These are phyloP conservation scores for Myioborus miniatus DNA, from an alignment of 2,797 vertebrate species.

Conservation along the genomic window DNA sequence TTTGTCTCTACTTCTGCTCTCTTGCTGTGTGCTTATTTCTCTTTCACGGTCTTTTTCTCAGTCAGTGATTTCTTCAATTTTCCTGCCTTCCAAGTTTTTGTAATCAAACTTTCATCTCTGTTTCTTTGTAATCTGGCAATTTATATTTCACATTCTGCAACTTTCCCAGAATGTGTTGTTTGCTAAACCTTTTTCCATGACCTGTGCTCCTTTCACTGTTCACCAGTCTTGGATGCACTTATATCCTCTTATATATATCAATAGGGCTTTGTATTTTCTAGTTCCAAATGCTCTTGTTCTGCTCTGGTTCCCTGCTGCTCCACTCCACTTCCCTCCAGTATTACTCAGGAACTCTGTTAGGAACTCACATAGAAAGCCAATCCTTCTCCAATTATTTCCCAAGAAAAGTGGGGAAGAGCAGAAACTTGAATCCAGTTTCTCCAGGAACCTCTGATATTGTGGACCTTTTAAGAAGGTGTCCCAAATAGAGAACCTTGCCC, in stretches of 20 bases:
- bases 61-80: background rate
- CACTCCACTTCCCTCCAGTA: background rate
- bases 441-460: background rate
- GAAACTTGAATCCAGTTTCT: background rate
- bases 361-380: background rate
- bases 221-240: background rate
- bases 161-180: background rate
- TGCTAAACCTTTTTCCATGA: background rate
- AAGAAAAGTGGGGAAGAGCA: background rate
- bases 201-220: background rate
- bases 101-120: background rate
- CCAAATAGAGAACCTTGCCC: background rate
- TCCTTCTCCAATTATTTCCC: background rate
- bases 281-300: background rate
- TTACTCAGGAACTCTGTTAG: background rate
- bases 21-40: background rate
- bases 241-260: accelerated
- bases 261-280: background rate
- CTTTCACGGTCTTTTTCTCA: background rate
- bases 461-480: background rate
- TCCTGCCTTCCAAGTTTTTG: background rate
- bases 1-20: background rate
- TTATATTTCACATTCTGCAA: background rate
- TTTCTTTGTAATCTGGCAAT: background rate
- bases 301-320: background rate